Evolutionary conservation across 64 coral and sea anemone species (phyloP).

Genomic region (Platygyra sinensis): DNA sequence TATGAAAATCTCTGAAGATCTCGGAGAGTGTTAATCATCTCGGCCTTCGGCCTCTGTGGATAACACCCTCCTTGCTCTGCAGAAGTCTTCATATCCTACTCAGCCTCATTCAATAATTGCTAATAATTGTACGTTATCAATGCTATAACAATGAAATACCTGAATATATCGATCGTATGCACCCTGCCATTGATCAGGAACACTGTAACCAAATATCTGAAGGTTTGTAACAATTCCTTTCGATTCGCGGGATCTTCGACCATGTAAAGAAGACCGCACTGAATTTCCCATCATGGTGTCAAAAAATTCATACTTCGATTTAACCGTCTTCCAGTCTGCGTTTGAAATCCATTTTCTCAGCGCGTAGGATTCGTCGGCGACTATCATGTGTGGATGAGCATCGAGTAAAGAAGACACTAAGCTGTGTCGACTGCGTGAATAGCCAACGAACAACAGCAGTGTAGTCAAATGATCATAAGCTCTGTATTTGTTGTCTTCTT

Average conservation of each 20-base stretch:
- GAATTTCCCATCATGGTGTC: neutral
- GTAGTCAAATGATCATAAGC: neutral
- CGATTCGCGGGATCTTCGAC: neutral
- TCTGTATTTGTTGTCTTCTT: neutral
- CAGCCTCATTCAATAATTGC: too few relatives aligned
- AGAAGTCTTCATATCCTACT: too few relatives aligned
- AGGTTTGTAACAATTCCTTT: neutral
- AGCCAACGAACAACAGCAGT: neutral
- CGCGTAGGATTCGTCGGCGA: neutral
- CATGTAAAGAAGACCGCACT: neutral
- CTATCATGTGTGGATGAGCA: constrained; percentile 14
- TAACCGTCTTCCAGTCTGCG: neutral
- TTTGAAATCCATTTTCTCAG: neutral
- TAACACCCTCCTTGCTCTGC: too few relatives aligned
- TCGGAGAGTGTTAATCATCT: too few relatives aligned
- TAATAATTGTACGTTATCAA: neutral
- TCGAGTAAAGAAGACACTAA: neutral
- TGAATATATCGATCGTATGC: neutral
- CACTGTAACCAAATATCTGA: neutral
- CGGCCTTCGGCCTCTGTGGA: too few relatives aligned
- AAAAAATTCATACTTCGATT: neutral
- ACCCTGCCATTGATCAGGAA: neutral
- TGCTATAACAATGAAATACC: neutral
- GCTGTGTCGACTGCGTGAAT: neutral
- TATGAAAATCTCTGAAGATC: too few relatives aligned